Base-by-base conservation (phyloP, 2,113 vertebrate species). In the Lates calcarifer region DNA sequence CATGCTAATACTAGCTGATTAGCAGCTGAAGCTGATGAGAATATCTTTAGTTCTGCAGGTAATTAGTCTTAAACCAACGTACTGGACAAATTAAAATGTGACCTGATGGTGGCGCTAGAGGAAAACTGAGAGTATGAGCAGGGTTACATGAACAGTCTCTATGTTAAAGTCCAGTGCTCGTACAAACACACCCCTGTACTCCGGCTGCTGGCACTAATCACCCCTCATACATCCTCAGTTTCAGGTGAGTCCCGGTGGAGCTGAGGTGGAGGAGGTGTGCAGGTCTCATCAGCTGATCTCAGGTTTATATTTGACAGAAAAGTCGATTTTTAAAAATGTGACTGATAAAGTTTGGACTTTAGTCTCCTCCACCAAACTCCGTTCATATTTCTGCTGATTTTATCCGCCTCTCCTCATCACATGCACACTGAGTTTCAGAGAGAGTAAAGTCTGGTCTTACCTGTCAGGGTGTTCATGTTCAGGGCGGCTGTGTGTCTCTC, bases 401-500 rank as follows among this genome's bases (percentile, higher is more conserved):
- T n/a, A n/a, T 0, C 22, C 2, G 28, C 33, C 39, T 11, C 20
- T 7, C 37, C 18, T 0, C 43, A 67, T 13, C 39, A 15, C 14
- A 18, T 18, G 15, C 43, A 45, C 15, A 13, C 3, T 2, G 3
- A 31, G 37, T 10, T 0, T 8, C 6, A 17, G 4, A 17, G 0
- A 26, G 1, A 26, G 5, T 24, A 10, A 28, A 39, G 26, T 12
- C 1, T 1, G 14, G 15, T 47, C 43, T 6, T 77, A 92, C 91
- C 89, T 75, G 31, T 72, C 39, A 37, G 47, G 2, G 60, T 3
- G 73, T 81, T 81, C 90, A 90, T 94, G 67, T 72, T 85, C 85
- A 69, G 55, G 78, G 82, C 29, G 77, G 82, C 35, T 61, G 45
- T 55, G 49, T 15, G 65, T 69, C 43, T 74, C 13, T n/a, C 53